Evolutionary conservation across 2,888 invertebrate species (phyloP).

Genomic region (Drosophila ezoana): DNA sequence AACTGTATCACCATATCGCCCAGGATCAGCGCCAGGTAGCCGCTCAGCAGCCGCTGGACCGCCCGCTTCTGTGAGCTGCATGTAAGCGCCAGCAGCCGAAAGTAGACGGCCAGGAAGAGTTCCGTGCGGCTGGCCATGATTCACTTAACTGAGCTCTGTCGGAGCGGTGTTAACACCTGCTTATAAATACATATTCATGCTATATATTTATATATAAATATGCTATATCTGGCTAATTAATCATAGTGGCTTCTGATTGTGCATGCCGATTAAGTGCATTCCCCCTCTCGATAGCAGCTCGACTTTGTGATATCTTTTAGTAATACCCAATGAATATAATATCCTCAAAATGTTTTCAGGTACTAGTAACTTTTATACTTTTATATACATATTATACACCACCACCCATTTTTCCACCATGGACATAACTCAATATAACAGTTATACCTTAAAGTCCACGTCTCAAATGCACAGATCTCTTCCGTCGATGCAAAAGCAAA

Average conservation of each 20-base stretch:
- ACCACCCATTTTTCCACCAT: too few species aligned
- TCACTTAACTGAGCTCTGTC: slow-evolving; percentile 3
- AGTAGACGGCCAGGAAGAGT: slow-evolving; percentile 45
- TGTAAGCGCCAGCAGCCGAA: slow-evolving; percentile 57
- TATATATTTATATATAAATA: not conserved
- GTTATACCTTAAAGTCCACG: too few species aligned
- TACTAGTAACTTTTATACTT: too few species aligned
- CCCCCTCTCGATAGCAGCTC: too few species aligned
- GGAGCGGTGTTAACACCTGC: not conserved
- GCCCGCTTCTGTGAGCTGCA: slow-evolving; percentile 41
- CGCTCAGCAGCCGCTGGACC: slow-evolving; percentile 27
- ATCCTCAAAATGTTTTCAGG: too few species aligned
- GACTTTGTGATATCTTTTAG: too few species aligned
- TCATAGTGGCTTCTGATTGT: slow-evolving; percentile 30
- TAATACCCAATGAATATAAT: too few species aligned
- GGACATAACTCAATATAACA: too few species aligned
- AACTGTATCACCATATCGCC: slow-evolving; percentile 28
- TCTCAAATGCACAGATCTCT: too few species aligned
- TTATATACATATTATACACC: too few species aligned
- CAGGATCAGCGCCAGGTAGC: slow-evolving; percentile 41
- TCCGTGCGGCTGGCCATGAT: slow-evolving; percentile 36
- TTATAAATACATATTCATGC: too few species aligned
- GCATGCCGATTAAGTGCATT: not conserved
- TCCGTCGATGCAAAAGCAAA: too few species aligned
- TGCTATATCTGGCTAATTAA: slow-evolving; percentile 50